These are phyloP conservation scores for Anhinga anhinga DNA, from an alignment of 2,113 vertebrate species.

Conservation along the genomic window DNA sequence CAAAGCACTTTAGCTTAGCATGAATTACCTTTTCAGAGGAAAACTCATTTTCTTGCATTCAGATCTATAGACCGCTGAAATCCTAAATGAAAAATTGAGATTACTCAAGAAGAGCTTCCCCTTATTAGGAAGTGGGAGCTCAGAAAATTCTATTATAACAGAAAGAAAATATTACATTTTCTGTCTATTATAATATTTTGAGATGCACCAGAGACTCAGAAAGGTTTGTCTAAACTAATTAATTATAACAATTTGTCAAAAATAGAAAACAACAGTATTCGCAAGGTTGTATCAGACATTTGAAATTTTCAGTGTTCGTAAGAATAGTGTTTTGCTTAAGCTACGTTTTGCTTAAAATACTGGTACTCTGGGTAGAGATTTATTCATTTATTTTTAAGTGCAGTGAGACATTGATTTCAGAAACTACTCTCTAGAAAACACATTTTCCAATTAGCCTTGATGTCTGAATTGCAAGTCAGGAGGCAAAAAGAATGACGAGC, in stretches of 20 bases:
- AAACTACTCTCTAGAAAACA: background rate
- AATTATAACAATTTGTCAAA: background rate
- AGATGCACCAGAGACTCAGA: background rate
- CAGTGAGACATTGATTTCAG: background rate
- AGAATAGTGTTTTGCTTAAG: background rate
- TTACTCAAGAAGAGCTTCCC: background rate
- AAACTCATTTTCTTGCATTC: background rate
- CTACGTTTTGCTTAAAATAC: background rate
- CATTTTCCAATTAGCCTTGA: conserved; percentile 41
- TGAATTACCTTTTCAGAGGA: background rate
- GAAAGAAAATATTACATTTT: background rate
- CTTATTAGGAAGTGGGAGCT: background rate
- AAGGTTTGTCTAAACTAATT: background rate
- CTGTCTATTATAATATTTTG: background rate
- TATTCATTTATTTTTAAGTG: background rate
- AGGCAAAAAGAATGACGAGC: background rate
- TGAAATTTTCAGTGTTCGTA: background rate
- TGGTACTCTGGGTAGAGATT: background rate
- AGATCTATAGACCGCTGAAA: background rate
- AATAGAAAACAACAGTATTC: background rate
- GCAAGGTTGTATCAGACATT: background rate
- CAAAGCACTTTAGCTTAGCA: background rate
- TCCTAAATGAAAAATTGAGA: background rate
- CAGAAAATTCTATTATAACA: background rate
- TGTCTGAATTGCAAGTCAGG: conserved; percentile 1